phyloP scores from a whole-genome alignment of 23 tunicate species.

The Trididemnum miniatum region DNA sequence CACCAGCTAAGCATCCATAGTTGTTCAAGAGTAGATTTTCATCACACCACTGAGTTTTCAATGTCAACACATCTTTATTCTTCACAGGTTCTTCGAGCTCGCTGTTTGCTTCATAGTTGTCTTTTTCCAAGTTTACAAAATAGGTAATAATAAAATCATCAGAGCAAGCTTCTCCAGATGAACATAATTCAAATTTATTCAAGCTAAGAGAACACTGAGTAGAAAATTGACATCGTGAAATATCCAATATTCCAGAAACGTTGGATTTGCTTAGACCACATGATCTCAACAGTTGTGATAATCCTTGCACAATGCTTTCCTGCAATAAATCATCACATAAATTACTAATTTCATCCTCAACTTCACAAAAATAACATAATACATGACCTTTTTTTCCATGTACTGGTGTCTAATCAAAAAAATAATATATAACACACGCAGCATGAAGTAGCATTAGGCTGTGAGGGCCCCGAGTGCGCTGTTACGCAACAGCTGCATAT shows the following conservation, averaged over 20 bases:
- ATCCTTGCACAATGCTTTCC: conserved; percentile 16
- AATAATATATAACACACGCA: no score
- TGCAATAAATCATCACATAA: background rate
- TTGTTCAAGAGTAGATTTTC: background rate
- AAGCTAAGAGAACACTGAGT: no score
- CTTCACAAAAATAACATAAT: no score
- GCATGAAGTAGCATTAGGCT: no score
- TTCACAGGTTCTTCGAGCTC: no score
- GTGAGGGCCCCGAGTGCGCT: no score
- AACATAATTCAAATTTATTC: no score
- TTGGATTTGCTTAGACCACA: background rate
- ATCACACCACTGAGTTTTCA: background rate
- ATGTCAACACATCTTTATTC: no score
- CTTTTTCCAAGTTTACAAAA: background rate
- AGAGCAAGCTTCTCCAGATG: background rate
- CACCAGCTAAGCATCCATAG: conserved; percentile 10
- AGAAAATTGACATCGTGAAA: conserved; percentile 17
- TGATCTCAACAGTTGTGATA: background rate
- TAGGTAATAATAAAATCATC: background rate
- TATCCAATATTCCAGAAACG: conserved; percentile 20
- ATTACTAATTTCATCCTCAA: background rate
- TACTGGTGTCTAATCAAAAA: no score
- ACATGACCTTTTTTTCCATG: no score
- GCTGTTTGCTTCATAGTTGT: background rate
- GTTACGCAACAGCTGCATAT: no score